These are phyloP conservation scores for Peromyscus attwateri DNA, from an alignment of 2,797 vertebrate species.

Conservation along the genomic window DNA sequence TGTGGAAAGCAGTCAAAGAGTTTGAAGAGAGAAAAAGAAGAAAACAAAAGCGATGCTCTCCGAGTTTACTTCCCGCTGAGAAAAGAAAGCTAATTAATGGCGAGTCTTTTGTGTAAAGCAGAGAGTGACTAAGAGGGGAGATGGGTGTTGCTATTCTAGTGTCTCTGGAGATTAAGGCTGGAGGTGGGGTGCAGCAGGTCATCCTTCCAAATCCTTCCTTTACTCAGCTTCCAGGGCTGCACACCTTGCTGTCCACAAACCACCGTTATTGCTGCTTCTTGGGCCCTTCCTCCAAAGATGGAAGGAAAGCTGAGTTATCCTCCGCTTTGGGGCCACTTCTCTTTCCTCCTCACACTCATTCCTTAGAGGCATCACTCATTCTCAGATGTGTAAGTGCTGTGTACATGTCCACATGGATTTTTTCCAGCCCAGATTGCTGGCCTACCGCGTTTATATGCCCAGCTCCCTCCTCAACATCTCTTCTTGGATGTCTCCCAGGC, in stretches of 20 bases:
- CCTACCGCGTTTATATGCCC: neutral
- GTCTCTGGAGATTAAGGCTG: neutral
- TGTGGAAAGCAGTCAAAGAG: neutral
- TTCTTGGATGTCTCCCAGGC: neutral
- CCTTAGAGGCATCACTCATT: neutral
- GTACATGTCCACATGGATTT: neutral
- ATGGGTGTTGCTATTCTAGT: neutral
- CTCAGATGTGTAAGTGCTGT: neutral
- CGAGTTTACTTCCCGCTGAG: conserved; percentile 31
- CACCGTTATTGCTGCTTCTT: neutral
- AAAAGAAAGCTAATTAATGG: conserved; percentile 56
- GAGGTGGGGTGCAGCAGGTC: neutral
- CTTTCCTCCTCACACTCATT: neutral
- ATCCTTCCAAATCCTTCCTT: neutral
- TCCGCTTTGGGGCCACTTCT: neutral
- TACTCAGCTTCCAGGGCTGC: neutral
- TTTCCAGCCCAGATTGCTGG: neutral
- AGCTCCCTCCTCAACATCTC: neutral
- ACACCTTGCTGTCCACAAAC: neutral
- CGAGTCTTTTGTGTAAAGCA: neutral
- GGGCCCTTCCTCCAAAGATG: neutral
- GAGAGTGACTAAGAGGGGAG: neutral
- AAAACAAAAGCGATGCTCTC: conserved; percentile 25
- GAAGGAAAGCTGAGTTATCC: neutral
- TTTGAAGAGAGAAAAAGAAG: conserved; percentile 44